Evolutionary conservation across 2,113 vertebrate species (phyloP).

Genomic region (Emydocephalus ijimae): DNA sequence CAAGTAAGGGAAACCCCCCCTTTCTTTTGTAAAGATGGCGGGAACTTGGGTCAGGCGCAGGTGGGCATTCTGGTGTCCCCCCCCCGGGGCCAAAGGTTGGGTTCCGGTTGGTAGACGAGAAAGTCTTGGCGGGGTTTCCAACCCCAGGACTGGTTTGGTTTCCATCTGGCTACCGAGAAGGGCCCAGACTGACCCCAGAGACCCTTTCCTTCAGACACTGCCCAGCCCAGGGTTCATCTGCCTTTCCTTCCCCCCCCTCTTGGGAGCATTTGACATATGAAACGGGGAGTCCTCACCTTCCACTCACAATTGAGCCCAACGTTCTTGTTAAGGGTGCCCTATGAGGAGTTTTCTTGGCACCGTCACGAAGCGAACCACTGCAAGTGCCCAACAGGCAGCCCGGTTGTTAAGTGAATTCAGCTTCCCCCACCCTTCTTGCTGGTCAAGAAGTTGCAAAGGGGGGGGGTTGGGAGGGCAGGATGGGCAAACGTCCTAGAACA

Average conservation of each 20-base stretch:
- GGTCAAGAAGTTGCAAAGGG: no score
- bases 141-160: not conserved
- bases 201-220: not conserved
- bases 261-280: not conserved
- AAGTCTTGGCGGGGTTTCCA: not conserved
- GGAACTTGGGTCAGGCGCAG: rapidly evolving
- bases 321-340: no score
- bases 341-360: no score
- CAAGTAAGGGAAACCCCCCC: not conserved
- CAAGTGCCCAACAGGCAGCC: no score
- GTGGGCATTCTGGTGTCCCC: not conserved
- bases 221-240: not conserved
- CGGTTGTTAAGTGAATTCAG: no score
- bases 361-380: no score
- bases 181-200: not conserved
- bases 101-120: no score
- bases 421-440: no score
- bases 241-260: not conserved
- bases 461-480: not conserved
- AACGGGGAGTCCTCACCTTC: not conserved
- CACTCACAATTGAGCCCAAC: no score
- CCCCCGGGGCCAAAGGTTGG: not conserved
- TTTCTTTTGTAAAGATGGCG: not conserved
- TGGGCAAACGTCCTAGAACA: not conserved
- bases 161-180: not conserved